These are phyloP conservation scores for Xylota segnis DNA, from an alignment of 2,888 invertebrate genomes.

Conservation along the genomic window DNA sequence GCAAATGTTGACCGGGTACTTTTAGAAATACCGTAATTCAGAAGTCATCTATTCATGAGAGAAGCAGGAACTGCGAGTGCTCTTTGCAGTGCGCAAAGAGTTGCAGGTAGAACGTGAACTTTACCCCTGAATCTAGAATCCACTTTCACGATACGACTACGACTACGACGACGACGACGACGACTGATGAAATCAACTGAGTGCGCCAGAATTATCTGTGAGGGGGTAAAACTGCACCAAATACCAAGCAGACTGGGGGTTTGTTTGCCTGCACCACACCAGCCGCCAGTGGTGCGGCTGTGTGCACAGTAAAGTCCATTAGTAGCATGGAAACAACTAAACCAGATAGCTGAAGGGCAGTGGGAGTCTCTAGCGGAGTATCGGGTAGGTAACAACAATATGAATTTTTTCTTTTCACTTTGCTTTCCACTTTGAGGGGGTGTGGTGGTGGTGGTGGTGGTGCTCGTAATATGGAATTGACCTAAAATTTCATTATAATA, in stretches of 20 bases:
- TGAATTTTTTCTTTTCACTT: neutral
- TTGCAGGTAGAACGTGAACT: slow-evolving; percentile 2
- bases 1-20: neutral
- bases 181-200: slow-evolving; percentile 23
- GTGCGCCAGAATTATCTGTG: neutral
- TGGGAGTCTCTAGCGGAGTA: slow-evolving; percentile 2
- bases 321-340: slow-evolving; percentile 17
- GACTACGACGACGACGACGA: neutral
- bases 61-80: neutral
- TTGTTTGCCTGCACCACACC: neutral
- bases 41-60: slow-evolving; percentile 5
- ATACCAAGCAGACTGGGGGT: slow-evolving; percentile 10
- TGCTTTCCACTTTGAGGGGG: neutral
- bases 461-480: slow-evolving; percentile 45
- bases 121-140: slow-evolving; percentile 1
- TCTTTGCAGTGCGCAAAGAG: neutral
- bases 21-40: neutral
- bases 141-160: neutral
- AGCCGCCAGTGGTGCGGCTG: neutral
- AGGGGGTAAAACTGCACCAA: slow-evolving; percentile 16
- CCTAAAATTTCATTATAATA: slow-evolving; percentile 46
- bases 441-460: neutral
- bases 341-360: slow-evolving; percentile 30
- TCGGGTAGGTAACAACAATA: neutral
- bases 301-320: slow-evolving; percentile 12